Percentiles rank a stretch among this genome's conserved stretches.
Evolutionary conservation across 1,140 invertebrate species (phyloP).

Genomic region (Apis laboriosa): DNA sequence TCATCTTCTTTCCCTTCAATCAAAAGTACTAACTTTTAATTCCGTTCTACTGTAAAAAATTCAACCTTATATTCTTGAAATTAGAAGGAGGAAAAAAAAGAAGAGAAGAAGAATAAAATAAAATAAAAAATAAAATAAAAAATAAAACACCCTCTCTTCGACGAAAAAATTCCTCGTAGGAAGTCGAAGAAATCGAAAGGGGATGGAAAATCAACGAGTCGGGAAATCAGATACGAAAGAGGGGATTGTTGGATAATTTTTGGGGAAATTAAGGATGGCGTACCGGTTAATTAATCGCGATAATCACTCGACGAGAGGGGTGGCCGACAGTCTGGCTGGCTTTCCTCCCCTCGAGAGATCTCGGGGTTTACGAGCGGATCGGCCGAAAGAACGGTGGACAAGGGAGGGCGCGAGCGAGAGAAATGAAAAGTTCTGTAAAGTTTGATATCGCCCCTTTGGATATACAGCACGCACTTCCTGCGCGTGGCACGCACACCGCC

Average conservation of each 20-base stretch:
- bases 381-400: not conserved
- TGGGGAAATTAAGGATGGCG: constrained; percentile 37
- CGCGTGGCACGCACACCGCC: constrained; percentile 32
- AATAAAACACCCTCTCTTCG: no score
- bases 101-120: no score
- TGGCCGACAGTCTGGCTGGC: not conserved
- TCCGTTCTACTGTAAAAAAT: no score
- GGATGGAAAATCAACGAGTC: not conserved
- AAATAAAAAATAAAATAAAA: no score
- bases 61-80: no score
- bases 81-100: no score
- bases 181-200: not conserved
- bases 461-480: constrained; percentile 53
- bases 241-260: constrained; percentile 23
- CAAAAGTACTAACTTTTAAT: not conserved
- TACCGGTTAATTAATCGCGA: constrained; percentile 41
- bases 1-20: not conserved
- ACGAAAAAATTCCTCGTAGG: not conserved
- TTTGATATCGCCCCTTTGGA: constrained; percentile 43
- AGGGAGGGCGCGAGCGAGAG: constrained; percentile 10
- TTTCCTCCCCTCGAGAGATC: constrained; percentile 10
- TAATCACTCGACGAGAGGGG: not conserved
- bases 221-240: constrained; percentile 3
- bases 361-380: not conserved
- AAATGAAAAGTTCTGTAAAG: constrained; percentile 61